These are phyloP conservation scores for Crax fasciolata DNA, from an alignment of 2,797 vertebrate genomes.

Conservation along the genomic window DNA sequence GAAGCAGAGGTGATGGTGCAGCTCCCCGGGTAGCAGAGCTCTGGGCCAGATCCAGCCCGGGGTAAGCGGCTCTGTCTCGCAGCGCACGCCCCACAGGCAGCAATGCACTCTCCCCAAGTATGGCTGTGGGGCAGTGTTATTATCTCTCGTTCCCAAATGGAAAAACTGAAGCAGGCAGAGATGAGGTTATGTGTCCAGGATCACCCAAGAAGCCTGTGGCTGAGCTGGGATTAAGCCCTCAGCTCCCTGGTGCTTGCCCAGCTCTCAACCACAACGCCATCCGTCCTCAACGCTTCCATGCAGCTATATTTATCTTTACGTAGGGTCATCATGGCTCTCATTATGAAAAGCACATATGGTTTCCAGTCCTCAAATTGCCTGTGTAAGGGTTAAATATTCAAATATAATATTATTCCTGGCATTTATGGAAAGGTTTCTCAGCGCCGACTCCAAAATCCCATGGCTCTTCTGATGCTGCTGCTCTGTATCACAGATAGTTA, in stretches of 20 bases:
- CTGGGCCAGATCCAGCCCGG: not conserved
- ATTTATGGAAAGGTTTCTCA: slow-evolving; percentile 71
- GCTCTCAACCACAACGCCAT: slow-evolving; percentile 71
- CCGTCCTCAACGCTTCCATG: slow-evolving; percentile 67
- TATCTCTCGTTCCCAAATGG: slow-evolving; percentile 51
- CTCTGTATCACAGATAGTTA: slow-evolving; percentile 58
- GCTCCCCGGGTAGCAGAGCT: not conserved
- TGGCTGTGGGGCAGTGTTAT: not conserved
- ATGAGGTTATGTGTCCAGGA: slow-evolving; percentile 70
- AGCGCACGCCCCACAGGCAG: slow-evolving; percentile 56
- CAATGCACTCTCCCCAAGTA: not conserved
- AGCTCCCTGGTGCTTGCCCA: slow-evolving; percentile 60
- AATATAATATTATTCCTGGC: slow-evolving; percentile 77
- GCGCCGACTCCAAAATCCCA: slow-evolving; percentile 67
- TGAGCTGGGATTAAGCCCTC: slow-evolving; percentile 67
- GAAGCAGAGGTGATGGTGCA: not conserved
- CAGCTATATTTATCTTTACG: slow-evolving; percentile 77
- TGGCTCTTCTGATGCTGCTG: slow-evolving; percentile 55
- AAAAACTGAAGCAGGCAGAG: slow-evolving; percentile 51
- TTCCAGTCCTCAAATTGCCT: slow-evolving; percentile 76
- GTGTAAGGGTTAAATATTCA: slow-evolving; percentile 77
- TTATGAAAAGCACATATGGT: slow-evolving; percentile 72
- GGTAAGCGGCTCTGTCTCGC: slow-evolving; percentile 1
- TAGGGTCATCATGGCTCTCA: slow-evolving; percentile 71
- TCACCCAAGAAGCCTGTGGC: slow-evolving; percentile 75